These are phyloP conservation scores for Marronus borbonicus DNA, from an alignment of 2,888 invertebrate genomes.

Conservation along the genomic window DNA sequence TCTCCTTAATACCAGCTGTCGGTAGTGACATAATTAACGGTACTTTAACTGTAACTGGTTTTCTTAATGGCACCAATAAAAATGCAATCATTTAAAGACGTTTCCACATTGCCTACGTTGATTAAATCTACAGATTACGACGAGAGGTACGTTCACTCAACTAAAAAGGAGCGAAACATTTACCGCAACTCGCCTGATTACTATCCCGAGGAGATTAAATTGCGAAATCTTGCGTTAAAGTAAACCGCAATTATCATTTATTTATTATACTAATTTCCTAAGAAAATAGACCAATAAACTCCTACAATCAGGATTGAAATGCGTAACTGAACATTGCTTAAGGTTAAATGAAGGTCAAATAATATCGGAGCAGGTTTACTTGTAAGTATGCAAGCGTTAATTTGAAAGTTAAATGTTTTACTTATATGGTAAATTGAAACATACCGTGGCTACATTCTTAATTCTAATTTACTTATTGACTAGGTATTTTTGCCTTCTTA, in stretches of 20 bases:
- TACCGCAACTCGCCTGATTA: neutral
- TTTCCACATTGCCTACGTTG: constrained; percentile 4
- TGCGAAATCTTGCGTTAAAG: neutral
- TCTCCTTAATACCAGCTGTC: constrained; percentile 25
- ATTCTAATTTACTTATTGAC: too few species aligned
- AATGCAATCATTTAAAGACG: constrained; percentile 1
- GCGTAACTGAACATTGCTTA: neutral
- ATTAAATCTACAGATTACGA: constrained; percentile 6
- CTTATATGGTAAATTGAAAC: too few species aligned
- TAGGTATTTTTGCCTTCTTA: too few species aligned
- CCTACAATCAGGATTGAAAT: neutral
- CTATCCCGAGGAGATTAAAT: neutral
- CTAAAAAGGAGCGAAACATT: neutral
- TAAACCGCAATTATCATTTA: neutral
- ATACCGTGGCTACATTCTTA: too few species aligned
- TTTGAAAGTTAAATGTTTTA: too few species aligned
- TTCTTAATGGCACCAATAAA: constrained; percentile 24
- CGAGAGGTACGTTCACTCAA: neutral
- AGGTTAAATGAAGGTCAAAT: constrained; percentile 24
- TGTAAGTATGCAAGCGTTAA: too few species aligned
- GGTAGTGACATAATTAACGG: constrained; percentile 29
- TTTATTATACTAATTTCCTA: constrained; percentile 9
- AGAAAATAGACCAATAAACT: neutral
- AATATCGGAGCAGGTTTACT: too few species aligned
- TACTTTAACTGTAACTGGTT: constrained; percentile 29